Evolutionary conservation across 2,797 vertebrate genomes (phyloP).

Genomic region (Urosaurus nigricauda): DNA sequence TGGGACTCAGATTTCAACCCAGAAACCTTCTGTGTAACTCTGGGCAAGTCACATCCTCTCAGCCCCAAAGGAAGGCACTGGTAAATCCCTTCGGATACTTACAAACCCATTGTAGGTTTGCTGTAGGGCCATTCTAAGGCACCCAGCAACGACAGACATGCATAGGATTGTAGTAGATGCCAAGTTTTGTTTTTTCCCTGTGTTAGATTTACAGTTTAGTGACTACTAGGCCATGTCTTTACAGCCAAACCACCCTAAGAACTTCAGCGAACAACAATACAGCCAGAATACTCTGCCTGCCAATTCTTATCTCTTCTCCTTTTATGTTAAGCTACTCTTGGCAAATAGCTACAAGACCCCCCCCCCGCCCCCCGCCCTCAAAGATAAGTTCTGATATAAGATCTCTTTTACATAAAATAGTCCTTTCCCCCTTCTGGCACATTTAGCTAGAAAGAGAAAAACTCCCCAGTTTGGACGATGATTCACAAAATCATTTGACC

Average conservation of each 20-base stretch:
- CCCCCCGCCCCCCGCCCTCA: too few relatives aligned
- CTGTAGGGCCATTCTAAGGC: too few relatives aligned
- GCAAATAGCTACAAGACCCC: neutral
- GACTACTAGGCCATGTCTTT: conserved; percentile 24
- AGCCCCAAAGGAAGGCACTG: too few relatives aligned
- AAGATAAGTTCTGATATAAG: neutral
- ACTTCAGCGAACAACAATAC: too few relatives aligned
- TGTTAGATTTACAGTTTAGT: neutral
- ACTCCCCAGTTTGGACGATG: neutral
- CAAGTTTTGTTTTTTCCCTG: neutral
- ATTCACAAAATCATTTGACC: neutral
- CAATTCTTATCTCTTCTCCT: neutral
- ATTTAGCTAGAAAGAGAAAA: too few relatives aligned
- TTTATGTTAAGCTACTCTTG: neutral
- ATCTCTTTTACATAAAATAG: too few relatives aligned
- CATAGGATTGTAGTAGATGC: neutral
- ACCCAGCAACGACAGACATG: neutral
- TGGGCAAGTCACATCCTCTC: too few relatives aligned
- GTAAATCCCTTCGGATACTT: too few relatives aligned
- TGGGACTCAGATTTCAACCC: too few relatives aligned
- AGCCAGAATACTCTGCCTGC: neutral
- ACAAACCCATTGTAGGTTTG: too few relatives aligned
- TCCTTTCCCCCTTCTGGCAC: neutral
- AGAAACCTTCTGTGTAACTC: too few relatives aligned
- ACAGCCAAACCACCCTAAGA: neutral